These are phyloP conservation scores for Thaumatotibia leucotreta DNA, from an alignment of 1,140 invertebrate genomes.

Conservation along the genomic window DNA sequence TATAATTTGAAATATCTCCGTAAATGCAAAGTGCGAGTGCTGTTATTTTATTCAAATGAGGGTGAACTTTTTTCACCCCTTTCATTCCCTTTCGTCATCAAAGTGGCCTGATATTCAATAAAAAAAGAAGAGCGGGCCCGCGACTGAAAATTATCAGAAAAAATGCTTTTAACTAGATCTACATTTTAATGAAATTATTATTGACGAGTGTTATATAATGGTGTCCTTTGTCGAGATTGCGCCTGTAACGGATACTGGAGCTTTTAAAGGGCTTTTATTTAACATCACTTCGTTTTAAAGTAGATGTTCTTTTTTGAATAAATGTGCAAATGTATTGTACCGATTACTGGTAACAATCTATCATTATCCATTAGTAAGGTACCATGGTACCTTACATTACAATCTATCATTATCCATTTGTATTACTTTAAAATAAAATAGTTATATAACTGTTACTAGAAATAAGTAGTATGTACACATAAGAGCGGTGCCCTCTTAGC, in stretches of 20 bases:
- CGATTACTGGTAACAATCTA: too few species aligned
- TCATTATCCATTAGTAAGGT: too few species aligned
- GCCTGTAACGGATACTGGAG: slow-evolving; percentile 12
- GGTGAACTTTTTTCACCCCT: slow-evolving; percentile 72
- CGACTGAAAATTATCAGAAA: slow-evolving; percentile 77
- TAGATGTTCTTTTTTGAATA: neutral
- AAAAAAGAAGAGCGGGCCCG: slow-evolving; percentile 71
- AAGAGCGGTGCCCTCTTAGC: too few species aligned
- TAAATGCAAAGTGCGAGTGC: slow-evolving; percentile 75
- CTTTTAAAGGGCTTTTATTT: neutral
- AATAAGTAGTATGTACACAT: too few species aligned
- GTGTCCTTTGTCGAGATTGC: slow-evolving; percentile 56
- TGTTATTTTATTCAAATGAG: slow-evolving; percentile 77
- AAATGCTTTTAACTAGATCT: slow-evolving; percentile 77
- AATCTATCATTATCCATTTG: too few species aligned
- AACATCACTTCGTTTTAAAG: neutral
- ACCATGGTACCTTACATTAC: too few species aligned
- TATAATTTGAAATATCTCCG: slow-evolving; percentile 77
- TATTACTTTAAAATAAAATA: too few species aligned
- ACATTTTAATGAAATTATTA: slow-evolving; percentile 77
- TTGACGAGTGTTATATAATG: slow-evolving; percentile 72
- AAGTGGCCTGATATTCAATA: slow-evolving; percentile 77
- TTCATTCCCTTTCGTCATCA: slow-evolving; percentile 71
- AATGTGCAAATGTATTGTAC: neutral
- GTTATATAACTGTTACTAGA: too few species aligned